These are phyloP conservation scores for Drosophila pegasa DNA, from an alignment of 2,888 invertebrate genomes.

Conservation along the genomic window DNA sequence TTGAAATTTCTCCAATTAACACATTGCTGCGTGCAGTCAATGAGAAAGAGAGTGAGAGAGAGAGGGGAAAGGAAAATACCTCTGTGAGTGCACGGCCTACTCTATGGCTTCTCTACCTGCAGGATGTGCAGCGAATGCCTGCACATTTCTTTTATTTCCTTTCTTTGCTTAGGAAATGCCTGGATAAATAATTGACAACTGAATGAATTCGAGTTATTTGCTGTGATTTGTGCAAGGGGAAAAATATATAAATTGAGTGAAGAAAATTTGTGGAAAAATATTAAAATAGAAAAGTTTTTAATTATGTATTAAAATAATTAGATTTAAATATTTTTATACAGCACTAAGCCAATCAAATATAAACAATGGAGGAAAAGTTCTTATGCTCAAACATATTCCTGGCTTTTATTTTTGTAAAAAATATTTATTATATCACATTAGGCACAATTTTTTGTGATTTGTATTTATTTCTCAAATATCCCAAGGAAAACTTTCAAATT, in stretches of 20 bases:
- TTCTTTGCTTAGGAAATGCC: conserved; percentile 26
- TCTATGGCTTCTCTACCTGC: conserved; percentile 57
- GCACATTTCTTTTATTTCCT: conserved; percentile 20
- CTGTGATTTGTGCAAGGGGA: background rate
- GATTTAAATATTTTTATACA: background rate
- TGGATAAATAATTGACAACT: conserved; percentile 15
- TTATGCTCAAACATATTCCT: background rate
- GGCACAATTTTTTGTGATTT: too few relatives aligned
- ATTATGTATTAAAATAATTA: background rate
- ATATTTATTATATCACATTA: background rate
- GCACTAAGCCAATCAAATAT: background rate
- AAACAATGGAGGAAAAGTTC: background rate
- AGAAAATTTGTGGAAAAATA: background rate
- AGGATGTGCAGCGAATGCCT: conserved; percentile 47
- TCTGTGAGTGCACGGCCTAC: background rate
- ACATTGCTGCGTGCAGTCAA: background rate
- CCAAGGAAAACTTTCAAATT: conserved; percentile 27
- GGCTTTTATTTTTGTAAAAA: background rate
- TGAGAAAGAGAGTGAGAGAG: background rate
- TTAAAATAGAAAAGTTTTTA: background rate
- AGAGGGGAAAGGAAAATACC: conserved; percentile 7
- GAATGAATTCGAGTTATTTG: background rate
- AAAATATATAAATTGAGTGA: background rate
- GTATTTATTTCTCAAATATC: too few relatives aligned
- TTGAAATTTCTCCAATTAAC: conserved; percentile 60